Evolutionary conservation across 2,113 vertebrate genomes (phyloP), one percentile per base, ranked within the genome.

Genomic region (Symphodus melops): DNA sequence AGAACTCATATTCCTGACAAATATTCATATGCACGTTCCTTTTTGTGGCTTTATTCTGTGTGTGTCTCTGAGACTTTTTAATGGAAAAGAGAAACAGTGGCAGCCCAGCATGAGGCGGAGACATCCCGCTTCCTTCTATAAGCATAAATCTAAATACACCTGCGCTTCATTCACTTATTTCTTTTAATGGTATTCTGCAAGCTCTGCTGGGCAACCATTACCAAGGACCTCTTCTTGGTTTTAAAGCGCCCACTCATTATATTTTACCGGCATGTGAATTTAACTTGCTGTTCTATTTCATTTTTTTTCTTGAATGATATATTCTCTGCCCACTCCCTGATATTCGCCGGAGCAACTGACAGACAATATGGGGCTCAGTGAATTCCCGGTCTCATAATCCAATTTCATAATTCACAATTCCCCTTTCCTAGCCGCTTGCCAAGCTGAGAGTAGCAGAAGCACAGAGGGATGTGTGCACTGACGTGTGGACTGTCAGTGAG

Each of bases 311-410:
- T 9, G 20, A 64, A 79, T 72, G 73, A 68, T 66, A 60, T 65
- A 72, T 41, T 41, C 74, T 70, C 64, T 72, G 0, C 42, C 42
- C 42, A 8, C 52, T 19, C 69, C 46, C 55, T 48, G 54, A 48
- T 81, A 82, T 69, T 81, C 78, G 85, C 75, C 17, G 16, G 80
- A 73, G 83, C 75, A 63, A 86, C 84, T 75, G 76, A 83, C 81
- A 79, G 79, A 86, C 81, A 88, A 84, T 86, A 75, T 48, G 68
- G 71, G 73, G 68, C 84, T 86, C 85, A 84, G 67, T 85, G 82
- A 85, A 83, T 90, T 88, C 86, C 77, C 59, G 1, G 79, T 84
- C 72, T 88, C 83, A 20, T 87, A 90, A 89, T 92, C 85, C 89
- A 88, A 85, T 91, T 90, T 87, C 82, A 78, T 73, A 76, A 90